Evolutionary conservation across 2,888 invertebrate species (phyloP), one percentile per base, ranked within the genome.

Genomic region (Drosophila mayaguana): DNA sequence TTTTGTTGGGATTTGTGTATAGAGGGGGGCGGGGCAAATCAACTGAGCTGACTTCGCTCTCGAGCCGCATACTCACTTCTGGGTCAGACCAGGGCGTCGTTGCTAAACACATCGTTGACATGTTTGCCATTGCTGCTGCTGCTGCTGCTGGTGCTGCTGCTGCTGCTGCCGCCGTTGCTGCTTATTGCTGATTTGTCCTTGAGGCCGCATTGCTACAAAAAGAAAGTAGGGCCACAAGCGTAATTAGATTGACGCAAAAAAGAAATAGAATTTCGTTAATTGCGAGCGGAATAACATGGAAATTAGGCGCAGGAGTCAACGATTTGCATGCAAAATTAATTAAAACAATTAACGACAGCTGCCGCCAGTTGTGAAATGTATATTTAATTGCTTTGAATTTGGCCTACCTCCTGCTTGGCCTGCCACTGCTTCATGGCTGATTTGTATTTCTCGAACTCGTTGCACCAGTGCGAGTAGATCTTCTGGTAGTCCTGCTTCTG

Each of bases 381-480:
- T 66, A 73, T 76, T 78, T 78, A 72, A 77, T 80, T 73, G 46
- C 45, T 45, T 20, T 18, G 8, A 4, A 22, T 51, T 57, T 22
- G 34, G 36, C 66, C 46, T 63, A 97, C 98, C 94, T 97, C 97
- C 95, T 98, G 98, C 92, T 97, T 97, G 91, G 96, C 95, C 93
- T 98, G 97, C 98, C 98, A 98, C 77, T 96, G 96, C 92, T 98
- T 97, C 97, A 98, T 98, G 57, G 98, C 98, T 74, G 96, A 96
- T 94, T 98, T 98, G 93, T 99, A 99, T 93, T 97, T 97, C 93
- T 98, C 98, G 93, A 98, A 98, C 93, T 98, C 98, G 93, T 98
- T 97, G 93, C 99, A 99, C 99, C 99, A 99, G 93, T 98, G 98
- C 28, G 98, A 97, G 93, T 98, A 98, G 82, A 98, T 97, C 93